phyloP scores from a whole-genome alignment of 2,113 vertebrate genomes.

The Platycercus adscitus region DNA sequence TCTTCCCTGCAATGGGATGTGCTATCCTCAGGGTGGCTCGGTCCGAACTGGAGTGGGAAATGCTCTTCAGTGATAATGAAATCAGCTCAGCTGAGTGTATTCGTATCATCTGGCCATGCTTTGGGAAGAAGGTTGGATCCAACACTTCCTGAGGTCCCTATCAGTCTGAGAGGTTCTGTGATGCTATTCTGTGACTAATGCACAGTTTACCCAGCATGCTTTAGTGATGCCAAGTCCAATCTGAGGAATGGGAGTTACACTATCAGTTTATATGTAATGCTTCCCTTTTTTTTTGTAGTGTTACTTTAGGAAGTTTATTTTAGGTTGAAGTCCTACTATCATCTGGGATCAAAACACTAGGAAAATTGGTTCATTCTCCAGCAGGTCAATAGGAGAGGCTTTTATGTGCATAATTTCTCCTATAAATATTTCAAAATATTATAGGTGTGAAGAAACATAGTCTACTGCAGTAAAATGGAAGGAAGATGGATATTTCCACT shows the following conservation, averaged over 20 bases:
- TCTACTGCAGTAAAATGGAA: not conserved
- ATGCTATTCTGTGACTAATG: not conserved
- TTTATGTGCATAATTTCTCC: not conserved
- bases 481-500: not conserved
- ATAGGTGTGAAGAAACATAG: not conserved
- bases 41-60: not conserved
- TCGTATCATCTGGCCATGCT: not conserved
- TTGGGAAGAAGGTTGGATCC: not conserved
- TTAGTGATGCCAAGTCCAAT: not conserved
- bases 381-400: not conserved
- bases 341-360: not conserved
- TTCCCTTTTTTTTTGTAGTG: not conserved
- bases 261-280: not conserved
- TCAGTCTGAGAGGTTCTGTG: not conserved
- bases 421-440: not conserved
- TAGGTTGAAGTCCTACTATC: not conserved
- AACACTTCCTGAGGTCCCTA: not conserved
- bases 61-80: not conserved
- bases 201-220: fast-evolving
- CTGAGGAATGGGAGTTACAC: not conserved
- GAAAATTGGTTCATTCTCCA: not conserved
- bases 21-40: fast-evolving
- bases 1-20: not conserved
- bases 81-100: not conserved
- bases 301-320: not conserved